These are phyloP conservation scores for Shargacucullia verbasci DNA, from an alignment of 2,888 invertebrate species.

Conservation along the genomic window DNA sequence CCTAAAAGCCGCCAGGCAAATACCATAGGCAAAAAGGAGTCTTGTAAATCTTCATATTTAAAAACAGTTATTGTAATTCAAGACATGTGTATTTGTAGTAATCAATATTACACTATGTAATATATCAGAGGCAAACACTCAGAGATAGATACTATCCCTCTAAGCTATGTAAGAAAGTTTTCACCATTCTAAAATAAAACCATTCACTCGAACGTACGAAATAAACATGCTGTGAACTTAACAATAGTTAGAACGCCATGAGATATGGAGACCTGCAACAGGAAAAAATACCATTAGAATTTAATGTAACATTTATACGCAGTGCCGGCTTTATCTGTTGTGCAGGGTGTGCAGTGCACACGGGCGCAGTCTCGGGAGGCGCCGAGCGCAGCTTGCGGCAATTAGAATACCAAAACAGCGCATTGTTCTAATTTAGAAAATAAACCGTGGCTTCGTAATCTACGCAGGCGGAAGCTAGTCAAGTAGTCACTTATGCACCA, in stretches of 20 bases:
- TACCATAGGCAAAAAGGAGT: conserved; percentile 5
- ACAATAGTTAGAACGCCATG: conserved; percentile 5
- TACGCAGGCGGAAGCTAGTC: no score
- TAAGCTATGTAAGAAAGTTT: conserved; percentile 33
- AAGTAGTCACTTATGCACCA: no score
- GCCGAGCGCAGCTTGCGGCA: no score
- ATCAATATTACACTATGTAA: conserved; percentile 6
- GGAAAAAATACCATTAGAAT: background rate
- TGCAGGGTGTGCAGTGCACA: no score
- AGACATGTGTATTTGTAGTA: background rate
- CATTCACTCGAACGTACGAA: conserved; percentile 45
- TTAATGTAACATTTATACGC: no score
- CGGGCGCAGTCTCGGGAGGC: no score
- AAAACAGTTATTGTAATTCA: background rate
- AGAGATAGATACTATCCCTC: conserved; percentile 58
- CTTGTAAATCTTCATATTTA: conserved; percentile 11
- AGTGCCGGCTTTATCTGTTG: no score
- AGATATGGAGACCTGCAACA: conserved; percentile 26
- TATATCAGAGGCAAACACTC: conserved; percentile 21
- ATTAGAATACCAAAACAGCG: no score
- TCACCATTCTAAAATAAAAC: conserved; percentile 42
- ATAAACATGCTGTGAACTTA: conserved; percentile 25
- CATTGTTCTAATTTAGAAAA: no score
- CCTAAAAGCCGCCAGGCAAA: conserved; percentile 3
- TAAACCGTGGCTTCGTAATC: no score